Conservation (phyloP, 2,797 vertebrate genomes). For the Arnoldichthys spilopterus region DNA sequence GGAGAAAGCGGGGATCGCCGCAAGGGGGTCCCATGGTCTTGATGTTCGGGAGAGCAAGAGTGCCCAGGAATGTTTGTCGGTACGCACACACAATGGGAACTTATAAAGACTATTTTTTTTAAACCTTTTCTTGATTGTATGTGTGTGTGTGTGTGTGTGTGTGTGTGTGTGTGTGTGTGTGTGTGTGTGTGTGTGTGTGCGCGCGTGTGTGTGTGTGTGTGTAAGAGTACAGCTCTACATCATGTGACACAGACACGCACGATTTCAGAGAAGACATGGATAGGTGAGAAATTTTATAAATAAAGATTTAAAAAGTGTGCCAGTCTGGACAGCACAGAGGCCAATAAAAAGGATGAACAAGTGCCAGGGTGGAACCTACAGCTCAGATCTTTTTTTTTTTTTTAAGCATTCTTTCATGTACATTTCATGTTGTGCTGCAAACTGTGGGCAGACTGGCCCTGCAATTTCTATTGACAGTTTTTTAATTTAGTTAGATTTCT, state of each 20-base stretch:
- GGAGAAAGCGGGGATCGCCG: conserved; percentile 6
- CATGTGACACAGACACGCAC: background rate
- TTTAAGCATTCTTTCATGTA: conserved; percentile 25
- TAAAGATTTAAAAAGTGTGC: conserved; percentile 18
- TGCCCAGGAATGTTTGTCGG: conserved; percentile 34
- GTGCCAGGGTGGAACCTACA: conserved; percentile 47
- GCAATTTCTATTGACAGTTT: conserved; percentile 26
- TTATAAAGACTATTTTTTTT: conserved; percentile 10
- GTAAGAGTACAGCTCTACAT: conserved; percentile 6
- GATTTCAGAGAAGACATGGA: conserved; percentile 16
- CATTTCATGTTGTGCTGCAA: conserved; percentile 34
- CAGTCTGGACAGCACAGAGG: conserved; percentile 34
- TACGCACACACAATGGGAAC: conserved; percentile 1
- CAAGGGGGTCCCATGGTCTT: background rate
- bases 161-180: too few relatives aligned
- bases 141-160: too few relatives aligned
- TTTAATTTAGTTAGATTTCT: background rate
- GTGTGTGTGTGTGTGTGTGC: conserved; percentile 10
- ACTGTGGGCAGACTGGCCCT: conserved; percentile 12
- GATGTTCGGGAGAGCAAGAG: conserved; percentile 39
- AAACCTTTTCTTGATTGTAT: background rate
- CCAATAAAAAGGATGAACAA: conserved; percentile 27
- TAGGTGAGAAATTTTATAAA: conserved; percentile 4
- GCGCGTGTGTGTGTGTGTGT: background rate
- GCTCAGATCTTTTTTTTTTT: conserved; percentile 27